phyloP scores from a whole-genome alignment of 2,888 invertebrate species.

The Dorcus hopei region DNA sequence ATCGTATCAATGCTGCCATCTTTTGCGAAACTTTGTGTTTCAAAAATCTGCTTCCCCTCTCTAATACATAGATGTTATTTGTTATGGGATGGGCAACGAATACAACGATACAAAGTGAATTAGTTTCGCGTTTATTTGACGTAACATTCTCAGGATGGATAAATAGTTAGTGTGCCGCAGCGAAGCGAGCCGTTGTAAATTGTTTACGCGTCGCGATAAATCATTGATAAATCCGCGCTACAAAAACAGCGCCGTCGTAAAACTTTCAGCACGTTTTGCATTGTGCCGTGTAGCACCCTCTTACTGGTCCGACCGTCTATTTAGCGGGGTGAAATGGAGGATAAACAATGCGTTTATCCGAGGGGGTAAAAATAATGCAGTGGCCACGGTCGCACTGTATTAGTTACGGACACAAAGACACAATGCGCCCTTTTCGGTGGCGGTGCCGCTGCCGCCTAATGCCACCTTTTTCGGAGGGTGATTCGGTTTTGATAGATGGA shows the following conservation, averaged over 20 bases:
- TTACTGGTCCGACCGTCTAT: constrained; percentile 22
- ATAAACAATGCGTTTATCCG: constrained; percentile 33
- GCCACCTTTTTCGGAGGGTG: constrained; percentile 16
- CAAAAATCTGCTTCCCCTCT: too few species aligned
- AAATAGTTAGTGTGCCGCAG: too few species aligned
- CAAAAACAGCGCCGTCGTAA: background rate
- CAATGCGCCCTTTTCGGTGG: constrained; percentile 25
- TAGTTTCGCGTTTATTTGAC: too few species aligned
- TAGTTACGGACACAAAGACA: constrained; percentile 32
- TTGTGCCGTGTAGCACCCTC: background rate
- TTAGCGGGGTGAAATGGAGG: constrained; percentile 34
- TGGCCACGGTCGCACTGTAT: constrained; percentile 36
- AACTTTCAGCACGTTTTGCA: too few species aligned
- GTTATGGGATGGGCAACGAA: too few species aligned
- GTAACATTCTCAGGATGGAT: too few species aligned
- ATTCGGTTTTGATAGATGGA: constrained; percentile 36
- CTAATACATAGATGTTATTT: too few species aligned
- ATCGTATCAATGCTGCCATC: too few species aligned
- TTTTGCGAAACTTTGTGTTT: too few species aligned
- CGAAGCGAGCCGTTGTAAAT: too few species aligned
- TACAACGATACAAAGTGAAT: too few species aligned
- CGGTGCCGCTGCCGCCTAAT: constrained; percentile 20
- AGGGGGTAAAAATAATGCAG: constrained; percentile 38
- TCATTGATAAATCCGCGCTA: constrained; percentile 3
- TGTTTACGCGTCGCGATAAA: background rate